Evolutionary conservation across 2,888 invertebrate genomes (phyloP), one percentile per base, ranked within the genome.

Genomic region (Agrochola lota): DNA sequence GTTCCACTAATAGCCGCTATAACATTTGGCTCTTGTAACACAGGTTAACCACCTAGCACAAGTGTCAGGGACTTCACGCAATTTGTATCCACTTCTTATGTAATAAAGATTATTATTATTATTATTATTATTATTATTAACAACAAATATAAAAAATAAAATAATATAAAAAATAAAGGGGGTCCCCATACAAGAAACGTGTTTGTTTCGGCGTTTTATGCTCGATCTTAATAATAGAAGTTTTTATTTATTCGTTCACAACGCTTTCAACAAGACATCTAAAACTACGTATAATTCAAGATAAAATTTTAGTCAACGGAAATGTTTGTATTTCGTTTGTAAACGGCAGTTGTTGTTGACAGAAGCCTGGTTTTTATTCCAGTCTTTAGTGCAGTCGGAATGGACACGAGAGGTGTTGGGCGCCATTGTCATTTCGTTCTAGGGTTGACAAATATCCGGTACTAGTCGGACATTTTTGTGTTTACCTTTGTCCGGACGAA

Each of bases 361-460:
- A 66, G 66, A 26, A 67, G 17, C 59, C 59, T 64, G 70, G 68
- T 75, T 84, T 78, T 81, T 81, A 71, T 84, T 73, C 55, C 74
- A 46, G 72, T 59, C 72, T 70, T 81, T 72, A 84, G 67, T 77
- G 77, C 69, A 72, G 74, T 62, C 20, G 69, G 35, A 66, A 75
- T 73, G 66, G 81, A 78, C 49, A 15, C 15, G 74, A 35, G 43
- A 78, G 73, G 78, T 84, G 74, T 74, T 78, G 40, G 59, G 17
- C 30, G 74, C 74, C 63, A 71, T 81, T 75, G 72, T 78, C 75
- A 66, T 71, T 63, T 55, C 67, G 23, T 15, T 63, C 8, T 59
- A 84, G 81, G 84, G 81, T 71, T 84, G 84, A 35, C 78, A 71
- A 73, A 70, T 73, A 8, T 63, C 35, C 46, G 70, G 52, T 55